These are phyloP conservation scores for Coenonympha glycerion DNA, from an alignment of 2,888 invertebrate genomes.

Conservation along the genomic window DNA sequence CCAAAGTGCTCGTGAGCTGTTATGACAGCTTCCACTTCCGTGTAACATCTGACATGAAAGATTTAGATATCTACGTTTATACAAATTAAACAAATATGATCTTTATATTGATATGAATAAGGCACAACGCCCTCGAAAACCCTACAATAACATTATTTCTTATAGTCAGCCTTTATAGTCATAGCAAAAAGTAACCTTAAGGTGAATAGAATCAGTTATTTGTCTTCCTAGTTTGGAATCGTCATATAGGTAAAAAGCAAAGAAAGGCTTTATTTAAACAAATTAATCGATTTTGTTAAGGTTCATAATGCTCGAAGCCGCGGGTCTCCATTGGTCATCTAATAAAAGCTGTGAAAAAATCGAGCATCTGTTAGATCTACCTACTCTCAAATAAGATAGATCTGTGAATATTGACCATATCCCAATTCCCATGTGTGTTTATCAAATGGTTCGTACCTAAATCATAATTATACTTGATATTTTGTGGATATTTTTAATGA, in stretches of 20 bases:
- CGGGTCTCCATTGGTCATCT: no score
- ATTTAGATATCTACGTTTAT: background rate
- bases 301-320: no score
- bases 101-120: background rate
- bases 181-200: background rate
- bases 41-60: background rate
- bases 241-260: background rate
- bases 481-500: no score
- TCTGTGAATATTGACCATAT: no score
- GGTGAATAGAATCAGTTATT: background rate
- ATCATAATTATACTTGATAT: no score
- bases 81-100: background rate
- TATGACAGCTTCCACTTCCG: constrained; percentile 3
- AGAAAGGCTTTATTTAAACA: no score
- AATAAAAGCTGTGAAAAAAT: no score
- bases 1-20: background rate
- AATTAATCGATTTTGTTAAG: no score
- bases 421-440: no score
- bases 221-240: background rate
- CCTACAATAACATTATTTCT: constrained; percentile 8
- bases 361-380: no score
- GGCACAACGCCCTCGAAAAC: constrained; percentile 2
- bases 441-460: no score
- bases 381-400: no score
- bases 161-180: constrained; percentile 20